Percentiles rank a stretch among this genome's conserved stretches.
phyloP scores from a whole-genome alignment of 92 coral and sea anemone species.

The Zoanthus gigantus region DNA sequence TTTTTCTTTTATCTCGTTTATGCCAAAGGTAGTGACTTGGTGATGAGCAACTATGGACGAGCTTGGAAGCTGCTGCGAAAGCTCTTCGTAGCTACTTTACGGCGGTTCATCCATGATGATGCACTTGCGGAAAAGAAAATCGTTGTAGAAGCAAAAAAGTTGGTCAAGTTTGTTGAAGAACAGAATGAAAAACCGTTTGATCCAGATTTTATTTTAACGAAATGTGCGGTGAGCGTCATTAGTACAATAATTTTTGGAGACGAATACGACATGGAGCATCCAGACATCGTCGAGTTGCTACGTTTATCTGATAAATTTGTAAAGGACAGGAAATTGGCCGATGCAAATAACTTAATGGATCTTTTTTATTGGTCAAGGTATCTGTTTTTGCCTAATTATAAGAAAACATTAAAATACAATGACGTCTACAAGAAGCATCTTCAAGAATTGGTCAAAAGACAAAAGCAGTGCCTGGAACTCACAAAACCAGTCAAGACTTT shows the following conservation, averaged over 20 bases:
- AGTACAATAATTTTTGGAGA: constrained; percentile 9
- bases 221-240: neutral
- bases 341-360: neutral
- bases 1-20: too few relatives aligned
- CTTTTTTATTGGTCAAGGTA: neutral
- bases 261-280: constrained; percentile 14
- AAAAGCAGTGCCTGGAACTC: neutral
- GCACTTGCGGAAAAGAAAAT: constrained; percentile 5
- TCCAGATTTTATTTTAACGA: constrained; percentile 8
- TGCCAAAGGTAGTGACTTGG: constrained; percentile 1
- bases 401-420: neutral
- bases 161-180: neutral
- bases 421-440: neutral
- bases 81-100: neutral
- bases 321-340: neutral
- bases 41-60: neutral
- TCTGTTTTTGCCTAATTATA: constrained; percentile 3
- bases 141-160: neutral
- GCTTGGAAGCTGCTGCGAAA: constrained; percentile 22
- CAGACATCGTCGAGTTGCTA: neutral
- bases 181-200: constrained; percentile 14
- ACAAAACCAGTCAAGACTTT: neutral
- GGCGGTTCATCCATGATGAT: neutral
- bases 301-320: neutral
- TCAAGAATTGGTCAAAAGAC: neutral